A percentile compares a stretch with the other conserved stretches of the same genome.
Conservation (phyloP, 2,888 invertebrate genomes). For the Rhagium mordax region DNA sequence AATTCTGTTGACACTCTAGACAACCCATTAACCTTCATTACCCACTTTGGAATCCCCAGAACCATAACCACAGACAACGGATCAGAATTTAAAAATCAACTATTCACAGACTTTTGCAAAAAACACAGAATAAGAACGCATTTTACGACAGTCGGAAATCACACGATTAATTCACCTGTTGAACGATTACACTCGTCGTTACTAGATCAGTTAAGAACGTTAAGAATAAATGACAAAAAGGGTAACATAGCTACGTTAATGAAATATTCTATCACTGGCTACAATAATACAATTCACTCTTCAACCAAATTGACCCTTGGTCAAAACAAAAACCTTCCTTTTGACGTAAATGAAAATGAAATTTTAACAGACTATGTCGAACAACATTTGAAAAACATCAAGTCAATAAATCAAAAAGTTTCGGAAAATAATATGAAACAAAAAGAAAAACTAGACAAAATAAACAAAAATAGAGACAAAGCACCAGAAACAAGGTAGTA, state of each 20-base stretch:
- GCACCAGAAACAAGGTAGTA: background rate
- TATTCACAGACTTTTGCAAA: slow-evolving; percentile 39
- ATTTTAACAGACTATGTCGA: no score
- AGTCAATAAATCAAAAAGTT: no score
- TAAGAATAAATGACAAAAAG: slow-evolving; percentile 24
- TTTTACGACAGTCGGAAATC: slow-evolving; percentile 38
- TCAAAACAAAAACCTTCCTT: no score
- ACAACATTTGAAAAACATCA: no score
- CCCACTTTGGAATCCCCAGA: slow-evolving; percentile 25
- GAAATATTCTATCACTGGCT: slow-evolving; percentile 42
- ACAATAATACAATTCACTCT: slow-evolving; percentile 40
- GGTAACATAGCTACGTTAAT: slow-evolving; percentile 31
- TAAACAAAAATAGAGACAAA: no score
- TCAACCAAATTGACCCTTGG: slow-evolving; percentile 34
- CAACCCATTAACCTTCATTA: slow-evolving; percentile 12
- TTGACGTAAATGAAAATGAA: no score
- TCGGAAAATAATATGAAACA: no score
- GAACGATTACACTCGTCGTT: slow-evolving; percentile 37
- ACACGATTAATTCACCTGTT: slow-evolving; percentile 36
- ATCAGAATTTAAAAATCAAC: slow-evolving; percentile 37
- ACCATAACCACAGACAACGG: slow-evolving; percentile 26
- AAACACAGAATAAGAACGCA: slow-evolving; percentile 38
- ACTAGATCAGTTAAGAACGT: slow-evolving; percentile 21
- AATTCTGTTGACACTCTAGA: slow-evolving; percentile 1
- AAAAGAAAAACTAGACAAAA: no score